These are phyloP conservation scores for Drosophila atroscutellata DNA, from an alignment of 2,888 invertebrate species.

Conservation along the genomic window DNA sequence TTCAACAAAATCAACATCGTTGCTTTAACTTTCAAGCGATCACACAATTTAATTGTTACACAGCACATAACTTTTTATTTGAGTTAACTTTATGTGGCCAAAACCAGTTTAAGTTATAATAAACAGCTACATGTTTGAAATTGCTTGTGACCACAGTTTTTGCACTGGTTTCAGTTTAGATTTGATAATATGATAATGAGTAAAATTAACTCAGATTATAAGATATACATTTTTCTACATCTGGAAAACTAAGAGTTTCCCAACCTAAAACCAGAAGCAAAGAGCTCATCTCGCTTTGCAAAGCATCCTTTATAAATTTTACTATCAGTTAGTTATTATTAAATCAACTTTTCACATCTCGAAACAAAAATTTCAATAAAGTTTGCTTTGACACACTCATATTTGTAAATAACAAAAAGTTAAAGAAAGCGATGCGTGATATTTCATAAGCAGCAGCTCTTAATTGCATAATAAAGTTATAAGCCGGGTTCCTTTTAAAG, in stretches of 20 bases:
- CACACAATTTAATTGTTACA: slow-evolving; percentile 18
- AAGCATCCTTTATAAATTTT: background rate
- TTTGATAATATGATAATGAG: background rate
- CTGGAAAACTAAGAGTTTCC: background rate
- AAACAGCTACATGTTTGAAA: background rate
- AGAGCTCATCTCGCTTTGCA: background rate
- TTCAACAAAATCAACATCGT: slow-evolving; percentile 49
- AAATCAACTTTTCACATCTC: background rate
- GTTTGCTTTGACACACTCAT: background rate
- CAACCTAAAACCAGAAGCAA: background rate
- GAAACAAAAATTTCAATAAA: background rate
- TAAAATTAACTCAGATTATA: background rate
- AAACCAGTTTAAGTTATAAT: background rate
- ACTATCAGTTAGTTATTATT: background rate
- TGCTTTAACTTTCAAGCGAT: slow-evolving; percentile 52
- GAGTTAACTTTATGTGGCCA: background rate
- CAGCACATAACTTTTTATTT: background rate
- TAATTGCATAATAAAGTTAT: slow-evolving; percentile 68
- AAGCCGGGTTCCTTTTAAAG: slow-evolving; percentile 24
- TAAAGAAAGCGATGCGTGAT: slow-evolving; percentile 2
- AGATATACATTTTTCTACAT: background rate
- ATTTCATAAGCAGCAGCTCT: slow-evolving; percentile 30
- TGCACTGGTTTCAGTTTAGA: background rate
- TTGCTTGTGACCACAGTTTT: background rate
- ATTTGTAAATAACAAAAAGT: background rate